Conservation (phyloP, 2,113 vertebrate genomes). For the Bos javanicus region DNA sequence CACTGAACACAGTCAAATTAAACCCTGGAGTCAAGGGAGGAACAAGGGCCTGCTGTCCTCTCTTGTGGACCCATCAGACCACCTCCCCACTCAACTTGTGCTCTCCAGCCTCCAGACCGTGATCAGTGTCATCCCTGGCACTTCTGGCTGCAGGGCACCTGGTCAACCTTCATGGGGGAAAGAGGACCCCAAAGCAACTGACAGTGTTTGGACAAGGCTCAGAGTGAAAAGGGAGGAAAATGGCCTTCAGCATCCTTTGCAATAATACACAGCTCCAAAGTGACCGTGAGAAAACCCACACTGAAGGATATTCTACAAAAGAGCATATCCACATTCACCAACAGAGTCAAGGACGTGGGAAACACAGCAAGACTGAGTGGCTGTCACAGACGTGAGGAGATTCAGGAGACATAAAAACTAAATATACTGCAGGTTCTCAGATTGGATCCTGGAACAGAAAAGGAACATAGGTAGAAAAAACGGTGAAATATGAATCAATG, state of each 20-base stretch:
- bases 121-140: too few relatives aligned
- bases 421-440: neutral
- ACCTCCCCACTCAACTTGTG: neutral
- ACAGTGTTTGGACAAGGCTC: neutral
- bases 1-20: neutral
- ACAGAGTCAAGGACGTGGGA: neutral
- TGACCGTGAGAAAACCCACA: neutral
- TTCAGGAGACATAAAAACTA: neutral
- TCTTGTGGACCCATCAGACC: fast-evolving
- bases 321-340: neutral
- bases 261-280: neutral
- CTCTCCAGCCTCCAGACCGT: fast-evolving
- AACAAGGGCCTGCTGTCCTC: fast-evolving
- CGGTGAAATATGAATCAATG: neutral
- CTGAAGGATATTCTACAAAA: neutral
- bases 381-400: neutral
- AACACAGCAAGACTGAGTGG: neutral
- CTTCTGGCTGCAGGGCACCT: fast-evolving
- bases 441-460: neutral
- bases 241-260: neutral
- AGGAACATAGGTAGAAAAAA: neutral
- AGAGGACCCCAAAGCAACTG: neutral
- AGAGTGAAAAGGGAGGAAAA: neutral
- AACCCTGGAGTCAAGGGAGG: neutral
- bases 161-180: neutral